Base-by-base conservation (phyloP, 2,113 vertebrate genomes). In the Rhabdomys dilectus region DNA sequence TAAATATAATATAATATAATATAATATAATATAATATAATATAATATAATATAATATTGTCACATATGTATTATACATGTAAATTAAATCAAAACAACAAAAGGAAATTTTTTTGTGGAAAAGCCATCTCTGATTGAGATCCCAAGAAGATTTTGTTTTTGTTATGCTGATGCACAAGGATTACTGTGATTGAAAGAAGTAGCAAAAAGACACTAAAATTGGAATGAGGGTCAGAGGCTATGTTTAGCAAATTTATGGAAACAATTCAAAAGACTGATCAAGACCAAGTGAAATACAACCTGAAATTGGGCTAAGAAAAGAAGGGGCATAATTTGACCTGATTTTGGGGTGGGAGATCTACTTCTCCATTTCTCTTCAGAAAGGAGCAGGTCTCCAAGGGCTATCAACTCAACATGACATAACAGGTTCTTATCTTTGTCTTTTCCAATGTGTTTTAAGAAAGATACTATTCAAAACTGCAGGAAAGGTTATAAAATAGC, bases 221-320 rank as follows among this genome's bases (percentile, higher is more conserved):
- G 8, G 24, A 88, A 66, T 87, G 24, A 95, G 53, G 36, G 36
- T 62, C 26, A 94, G 82, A 92, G n/a, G 58, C 56, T 62, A 77
- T 84, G 8, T 80, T 91, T 81, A 84, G 48, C 42, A 96, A 96
- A 85, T 82, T 86, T 97, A 62, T 58, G 92, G 81, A 82, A 95
- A 87, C 34, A 45, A 19, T 70, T 9, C 31, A 89, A 92, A 80
- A 97, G 72, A 76, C 42, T 91, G 45, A 45, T 89, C 84, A 76
- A 97, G 45, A 48, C n/a, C 76, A 95, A 60, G 93, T 91, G 36
- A 88, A 64, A 66, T 82, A 68, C 53, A 72, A 81, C 22, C 75
- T 94, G 64, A 89, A 96, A 89, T 7, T 96, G 64, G 53, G 84
- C 39, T 94, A 93, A 97, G 45, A 36, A 95, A 88, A 91, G 81